phyloP scores from a whole-genome alignment of 30 jellyfish, hydroid and myxozoan species.

The Chrysaora quinquecirrha region DNA sequence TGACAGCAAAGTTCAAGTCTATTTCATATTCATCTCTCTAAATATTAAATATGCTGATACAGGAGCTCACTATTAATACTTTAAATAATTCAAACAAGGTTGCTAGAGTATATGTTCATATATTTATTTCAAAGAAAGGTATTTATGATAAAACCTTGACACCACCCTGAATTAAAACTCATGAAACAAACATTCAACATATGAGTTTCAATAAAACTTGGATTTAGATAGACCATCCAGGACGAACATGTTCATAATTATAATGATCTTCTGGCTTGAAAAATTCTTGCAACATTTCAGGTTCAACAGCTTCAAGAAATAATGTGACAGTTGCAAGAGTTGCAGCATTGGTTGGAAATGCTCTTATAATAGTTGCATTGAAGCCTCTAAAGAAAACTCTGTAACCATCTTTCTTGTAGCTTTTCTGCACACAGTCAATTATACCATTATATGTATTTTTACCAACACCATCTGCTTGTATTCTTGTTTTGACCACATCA shows the following conservation, averaged over 20 bases:
- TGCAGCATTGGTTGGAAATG: slow-evolving; percentile 94
- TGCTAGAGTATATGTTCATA: too few relatives aligned
- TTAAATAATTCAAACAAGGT: too few relatives aligned
- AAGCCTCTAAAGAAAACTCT: slow-evolving; percentile 79
- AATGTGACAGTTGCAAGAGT: slow-evolving; percentile 80
- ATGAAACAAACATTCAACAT: too few relatives aligned
- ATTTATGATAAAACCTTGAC: too few relatives aligned
- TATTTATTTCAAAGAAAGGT: too few relatives aligned
- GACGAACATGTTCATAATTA: slow-evolving; percentile 45
- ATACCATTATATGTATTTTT: slow-evolving; percentile 39
- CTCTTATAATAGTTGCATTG: slow-evolving; percentile 74
- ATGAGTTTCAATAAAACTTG: too few relatives aligned
- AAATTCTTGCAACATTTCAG: slow-evolving; percentile 39
- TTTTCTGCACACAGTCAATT: slow-evolving; percentile 47
- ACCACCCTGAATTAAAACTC: too few relatives aligned
- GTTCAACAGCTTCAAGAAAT: slow-evolving; percentile 40
- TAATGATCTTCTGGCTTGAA: slow-evolving; percentile 41
- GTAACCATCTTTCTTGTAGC: slow-evolving; percentile 69
- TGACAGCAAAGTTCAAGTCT: too few relatives aligned
- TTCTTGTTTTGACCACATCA: slow-evolving; percentile 86
- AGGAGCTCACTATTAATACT: too few relatives aligned
- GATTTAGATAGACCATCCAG: slow-evolving; percentile 29
- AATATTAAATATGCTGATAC: too few relatives aligned
- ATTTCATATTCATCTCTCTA: too few relatives aligned
- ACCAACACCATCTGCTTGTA: slow-evolving; percentile 89